Percentiles rank a stretch among this genome's conserved stretches.
Evolutionary conservation across 2,888 invertebrate species (phyloP).

Genomic region (Dicyrtomina minuta): DNA sequence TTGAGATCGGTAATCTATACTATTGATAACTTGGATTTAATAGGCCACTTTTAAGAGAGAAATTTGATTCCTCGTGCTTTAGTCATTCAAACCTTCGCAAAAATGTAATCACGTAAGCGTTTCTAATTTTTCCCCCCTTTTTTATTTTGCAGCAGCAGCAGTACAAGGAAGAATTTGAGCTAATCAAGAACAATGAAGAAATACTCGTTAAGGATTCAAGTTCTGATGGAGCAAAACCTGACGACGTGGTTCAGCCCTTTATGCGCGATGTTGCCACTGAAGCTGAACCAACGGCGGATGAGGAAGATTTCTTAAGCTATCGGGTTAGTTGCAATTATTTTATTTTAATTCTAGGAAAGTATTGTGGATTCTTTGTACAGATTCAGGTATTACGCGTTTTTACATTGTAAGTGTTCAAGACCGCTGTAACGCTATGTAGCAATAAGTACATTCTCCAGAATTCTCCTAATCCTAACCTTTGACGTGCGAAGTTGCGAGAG

Average conservation of each 20-base stretch:
- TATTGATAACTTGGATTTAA: no score
- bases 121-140: no score
- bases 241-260: slow-evolving; percentile 2
- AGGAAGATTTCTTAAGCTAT: slow-evolving; percentile 17
- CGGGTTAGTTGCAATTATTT: slow-evolving; percentile 1
- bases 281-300: slow-evolving; percentile 11
- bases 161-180: slow-evolving; percentile 20
- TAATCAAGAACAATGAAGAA: slow-evolving; percentile 6
- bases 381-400: background rate
- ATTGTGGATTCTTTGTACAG: background rate
- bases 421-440: no score
- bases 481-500: no score
- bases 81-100: no score
- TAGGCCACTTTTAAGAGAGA: no score
- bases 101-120: no score
- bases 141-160: slow-evolving; percentile 23
- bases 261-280: background rate
- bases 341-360: background rate
- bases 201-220: background rate
- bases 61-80: no score
- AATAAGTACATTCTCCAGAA: no score
- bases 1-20: no score
- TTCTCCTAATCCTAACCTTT: no score
- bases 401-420: no score
- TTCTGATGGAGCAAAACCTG: slow-evolving; percentile 16